Percentiles rank a stretch among this genome's conserved stretches.
These are phyloP conservation scores for Slavum lentiscoides DNA, from an alignment of 2,888 invertebrate species.

Conservation along the genomic window DNA sequence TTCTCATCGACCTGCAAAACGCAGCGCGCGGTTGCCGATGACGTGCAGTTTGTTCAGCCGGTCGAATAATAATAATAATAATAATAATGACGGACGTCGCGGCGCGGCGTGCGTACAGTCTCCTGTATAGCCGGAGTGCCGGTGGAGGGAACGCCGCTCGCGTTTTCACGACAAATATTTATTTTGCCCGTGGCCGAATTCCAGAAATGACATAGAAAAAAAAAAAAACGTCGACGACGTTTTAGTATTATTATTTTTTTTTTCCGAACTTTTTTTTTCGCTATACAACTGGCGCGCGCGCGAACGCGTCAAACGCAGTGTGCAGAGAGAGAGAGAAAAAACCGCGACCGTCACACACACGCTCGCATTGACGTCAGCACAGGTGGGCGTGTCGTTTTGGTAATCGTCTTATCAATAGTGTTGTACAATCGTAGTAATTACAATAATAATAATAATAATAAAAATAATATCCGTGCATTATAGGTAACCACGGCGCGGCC, in stretches of 20 bases:
- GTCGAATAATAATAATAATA: not conserved
- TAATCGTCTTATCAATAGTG: conserved; percentile 44
- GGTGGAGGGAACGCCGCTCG: not conserved
- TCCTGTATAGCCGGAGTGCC: no score
- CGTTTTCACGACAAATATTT: conserved; percentile 35
- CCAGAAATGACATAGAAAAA: conserved; percentile 7
- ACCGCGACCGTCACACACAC: not conserved
- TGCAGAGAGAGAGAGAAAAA: not conserved
- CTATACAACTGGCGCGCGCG: not conserved
- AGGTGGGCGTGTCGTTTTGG: conserved; percentile 41
- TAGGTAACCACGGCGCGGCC: conserved; percentile 16
- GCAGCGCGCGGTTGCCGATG: no score
- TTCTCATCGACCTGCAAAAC: no score
- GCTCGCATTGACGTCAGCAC: conserved; percentile 46
- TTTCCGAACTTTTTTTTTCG: not conserved
- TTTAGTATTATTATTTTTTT: not conserved
- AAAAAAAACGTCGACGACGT: no score
- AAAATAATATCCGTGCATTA: not conserved
- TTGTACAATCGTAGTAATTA: conserved; percentile 9
- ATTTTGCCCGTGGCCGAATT: conserved; percentile 25
- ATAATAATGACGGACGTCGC: no score
- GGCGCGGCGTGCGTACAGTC: no score
- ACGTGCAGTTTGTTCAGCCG: conserved; percentile 31
- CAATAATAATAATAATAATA: not conserved
- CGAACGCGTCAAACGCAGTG: not conserved